Percentiles rank a stretch among this genome's conserved stretches.
phyloP scores from a whole-genome alignment of 2,113 vertebrate genomes.

The Psephotus haematonotus region DNA sequence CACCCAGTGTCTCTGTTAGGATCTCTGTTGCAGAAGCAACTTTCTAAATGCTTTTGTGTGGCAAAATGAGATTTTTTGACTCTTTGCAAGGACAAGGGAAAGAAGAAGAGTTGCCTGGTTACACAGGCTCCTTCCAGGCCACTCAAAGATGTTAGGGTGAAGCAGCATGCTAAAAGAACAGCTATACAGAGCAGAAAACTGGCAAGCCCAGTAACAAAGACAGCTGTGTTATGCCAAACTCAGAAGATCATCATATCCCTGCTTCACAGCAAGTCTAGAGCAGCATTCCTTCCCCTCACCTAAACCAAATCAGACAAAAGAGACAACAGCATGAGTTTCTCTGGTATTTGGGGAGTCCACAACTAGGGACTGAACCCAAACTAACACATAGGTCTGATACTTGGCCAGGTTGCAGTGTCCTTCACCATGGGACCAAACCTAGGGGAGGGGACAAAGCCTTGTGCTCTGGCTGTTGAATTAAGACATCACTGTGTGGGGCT shows the following conservation, averaged over 20 bases:
- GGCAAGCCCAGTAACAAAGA: background rate
- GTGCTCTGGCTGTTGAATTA: background rate
- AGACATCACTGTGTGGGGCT: background rate
- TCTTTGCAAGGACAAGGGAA: background rate
- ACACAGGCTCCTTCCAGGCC: background rate
- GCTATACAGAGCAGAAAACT: background rate
- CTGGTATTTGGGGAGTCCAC: background rate
- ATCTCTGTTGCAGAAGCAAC: background rate
- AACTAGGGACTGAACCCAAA: background rate
- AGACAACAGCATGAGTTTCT: background rate
- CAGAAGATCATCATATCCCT: background rate
- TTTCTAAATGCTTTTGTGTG: background rate
- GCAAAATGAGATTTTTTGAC: background rate
- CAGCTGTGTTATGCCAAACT: background rate
- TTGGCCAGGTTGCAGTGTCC: background rate
- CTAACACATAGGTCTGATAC: background rate
- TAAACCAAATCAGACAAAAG: background rate
- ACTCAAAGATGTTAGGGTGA: background rate
- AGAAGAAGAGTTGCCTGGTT: background rate
- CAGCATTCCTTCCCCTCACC: background rate
- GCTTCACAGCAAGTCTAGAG: background rate
- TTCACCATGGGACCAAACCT: background rate
- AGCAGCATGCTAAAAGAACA: background rate
- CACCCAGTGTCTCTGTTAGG: background rate
- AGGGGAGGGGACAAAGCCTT: background rate